Evolutionary conservation across 1,140 invertebrate species (phyloP), one percentile per base, ranked within the genome.

Genomic region (Philaenus spumarius): DNA sequence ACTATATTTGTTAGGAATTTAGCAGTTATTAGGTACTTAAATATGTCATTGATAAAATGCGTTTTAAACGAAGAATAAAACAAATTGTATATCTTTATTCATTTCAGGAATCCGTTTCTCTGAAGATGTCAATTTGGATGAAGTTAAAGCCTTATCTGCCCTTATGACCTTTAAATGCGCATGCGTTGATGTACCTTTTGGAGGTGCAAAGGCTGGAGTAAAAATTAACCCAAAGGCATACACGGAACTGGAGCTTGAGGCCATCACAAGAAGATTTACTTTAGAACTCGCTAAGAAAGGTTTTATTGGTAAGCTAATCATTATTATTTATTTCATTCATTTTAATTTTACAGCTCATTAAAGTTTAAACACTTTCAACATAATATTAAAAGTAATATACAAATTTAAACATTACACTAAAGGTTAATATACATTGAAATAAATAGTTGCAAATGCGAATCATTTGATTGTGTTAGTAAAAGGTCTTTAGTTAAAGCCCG

Each of bases 131-230:
- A 86, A 82, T 62, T 81, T 93, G 46, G 90, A 93, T 73, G 90
- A 93, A 75, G 96, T 95, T 1, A 97, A 96, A 72, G 97, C 97
- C 56, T 75, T 99, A 62, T 93, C 96, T 0, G 94, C 96, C 52
- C 74, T 99, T 69, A 99, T 99, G 97, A 99, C 97, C 15, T 99
- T 97, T 80, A 91, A 91, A 73, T 91, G 88, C 73, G 95, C 97
- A 52, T 95, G 92, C 69, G 96, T 99, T 1, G 95, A 98, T 75
- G 95, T 98, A 26, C 97, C 97, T 12, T 93, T 94, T 72, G 90
- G 90, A 42, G 95, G 95, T 48, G 95, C 93, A 57, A 99, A 98
- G 76, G 97, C 96, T 42, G 97, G 96, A 12, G 87, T 99, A 54
- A 96, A 95, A 76, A 98, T 99, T 70, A 92, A 99, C 74, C 97